A percentile compares a stretch with the other conserved stretches of the same genome.
Evolutionary conservation across 2,113 vertebrate species (phyloP).

Genomic region (Oncorhynchus mykiss): DNA sequence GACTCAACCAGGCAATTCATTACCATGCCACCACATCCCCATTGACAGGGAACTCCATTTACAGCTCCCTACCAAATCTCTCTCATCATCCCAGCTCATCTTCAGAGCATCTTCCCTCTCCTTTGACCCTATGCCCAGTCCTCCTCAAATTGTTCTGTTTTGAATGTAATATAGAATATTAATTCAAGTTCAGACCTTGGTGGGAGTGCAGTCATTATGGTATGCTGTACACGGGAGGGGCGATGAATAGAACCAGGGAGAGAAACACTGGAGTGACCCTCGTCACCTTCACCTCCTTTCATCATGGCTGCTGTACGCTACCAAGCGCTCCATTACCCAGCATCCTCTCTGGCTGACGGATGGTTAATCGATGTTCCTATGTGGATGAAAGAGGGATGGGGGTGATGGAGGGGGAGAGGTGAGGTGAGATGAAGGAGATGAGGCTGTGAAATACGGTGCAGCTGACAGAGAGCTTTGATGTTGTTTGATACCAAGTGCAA

Average conservation of each 20-base stretch:
- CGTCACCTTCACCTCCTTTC: conserved; percentile 53
- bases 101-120: neutral
- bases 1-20: too few relatives aligned
- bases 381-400: conserved; percentile 44
- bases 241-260: neutral
- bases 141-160: neutral
- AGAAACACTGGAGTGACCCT: conserved; percentile 25
- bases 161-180: neutral
- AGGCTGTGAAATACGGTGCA: neutral
- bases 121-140: neutral
- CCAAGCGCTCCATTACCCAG: conserved; percentile 36
- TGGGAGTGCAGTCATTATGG: neutral
- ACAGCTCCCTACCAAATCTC: neutral
- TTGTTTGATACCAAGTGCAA: neutral
- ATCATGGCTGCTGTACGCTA: conserved; percentile 49
- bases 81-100: neutral
- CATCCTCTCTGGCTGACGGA: conserved; percentile 39
- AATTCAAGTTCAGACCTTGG: neutral
- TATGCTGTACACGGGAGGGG: neutral
- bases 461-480: neutral
- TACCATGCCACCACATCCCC: too few relatives aligned
- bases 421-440: neutral
- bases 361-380: conserved; percentile 28
- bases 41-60: neutral
- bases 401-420: neutral